Percentiles rank a stretch among this genome's conserved stretches.
Conservation (phyloP, 2,888 invertebrate species). For the Drosophila kanekoi region DNA sequence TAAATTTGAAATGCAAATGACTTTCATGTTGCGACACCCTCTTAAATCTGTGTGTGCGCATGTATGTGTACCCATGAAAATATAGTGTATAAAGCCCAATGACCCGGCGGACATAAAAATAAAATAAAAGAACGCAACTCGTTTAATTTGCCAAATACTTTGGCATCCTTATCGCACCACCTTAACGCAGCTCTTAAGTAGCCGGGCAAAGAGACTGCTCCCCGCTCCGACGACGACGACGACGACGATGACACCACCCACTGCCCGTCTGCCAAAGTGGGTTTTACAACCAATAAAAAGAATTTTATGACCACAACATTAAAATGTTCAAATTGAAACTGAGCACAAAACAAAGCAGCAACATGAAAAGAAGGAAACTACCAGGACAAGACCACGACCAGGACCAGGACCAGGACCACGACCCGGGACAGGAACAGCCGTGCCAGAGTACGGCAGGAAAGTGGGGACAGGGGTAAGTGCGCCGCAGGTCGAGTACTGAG, state of each 20-base stretch:
- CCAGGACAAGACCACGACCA: conserved; percentile 35
- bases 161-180: conserved; percentile 72
- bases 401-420: conserved; percentile 22
- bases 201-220: conserved; percentile 66
- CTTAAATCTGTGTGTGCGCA: neutral
- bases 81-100: conserved; percentile 52
- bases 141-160: conserved; percentile 72
- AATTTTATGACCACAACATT: conserved; percentile 80
- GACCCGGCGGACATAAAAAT: conserved; percentile 44
- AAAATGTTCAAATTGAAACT: conserved; percentile 79
- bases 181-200: conserved; percentile 72
- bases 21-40: conserved; percentile 33
- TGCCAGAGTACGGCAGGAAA: neutral
- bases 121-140: conserved; percentile 44
- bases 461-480: conserved; percentile 2
- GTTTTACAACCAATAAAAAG: conserved; percentile 79
- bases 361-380: conserved; percentile 49
- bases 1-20: conserved; percentile 65
- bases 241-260: neutral
- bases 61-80: conserved; percentile 21
- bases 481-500: conserved; percentile 13
- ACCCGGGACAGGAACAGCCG: conserved; percentile 6
- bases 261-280: conserved; percentile 40
- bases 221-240: neutral
- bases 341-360: conserved; percentile 69